These are phyloP conservation scores for Hipposideros armiger DNA, from an alignment of 2,113 vertebrate genomes.

Conservation along the genomic window DNA sequence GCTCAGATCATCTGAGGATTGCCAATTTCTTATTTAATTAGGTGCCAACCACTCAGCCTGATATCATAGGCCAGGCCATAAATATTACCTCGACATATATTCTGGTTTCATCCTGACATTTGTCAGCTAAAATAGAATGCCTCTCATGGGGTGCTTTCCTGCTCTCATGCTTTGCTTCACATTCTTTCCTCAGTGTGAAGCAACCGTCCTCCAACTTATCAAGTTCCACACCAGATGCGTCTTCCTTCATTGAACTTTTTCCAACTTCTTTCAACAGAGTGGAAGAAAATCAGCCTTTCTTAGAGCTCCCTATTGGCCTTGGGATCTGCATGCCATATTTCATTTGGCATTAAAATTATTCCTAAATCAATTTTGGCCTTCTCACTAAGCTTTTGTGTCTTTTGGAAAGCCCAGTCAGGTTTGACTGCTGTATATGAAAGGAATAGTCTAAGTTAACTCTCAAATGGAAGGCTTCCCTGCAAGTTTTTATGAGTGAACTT, in stretches of 20 bases:
- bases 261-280: background rate
- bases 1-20: background rate
- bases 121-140: background rate
- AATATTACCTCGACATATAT: background rate
- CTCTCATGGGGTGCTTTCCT: background rate
- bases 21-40: background rate
- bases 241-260: background rate
- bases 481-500: background rate
- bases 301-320: background rate
- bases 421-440: background rate
- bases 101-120: background rate
- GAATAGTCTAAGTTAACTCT: background rate
- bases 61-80: background rate
- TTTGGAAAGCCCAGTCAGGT: background rate
- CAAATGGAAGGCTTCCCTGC: background rate
- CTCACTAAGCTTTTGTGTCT: background rate
- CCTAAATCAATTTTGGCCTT: background rate
- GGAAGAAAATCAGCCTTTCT: background rate
- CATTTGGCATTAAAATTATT: background rate
- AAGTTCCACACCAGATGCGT: background rate
- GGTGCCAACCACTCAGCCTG: background rate
- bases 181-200: background rate
- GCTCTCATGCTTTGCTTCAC: background rate
- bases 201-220: background rate
- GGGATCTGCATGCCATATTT: constrained; percentile 16